Conservation (phyloP, 1,140 invertebrate species). For the Chrysomallon squamiferum region DNA sequence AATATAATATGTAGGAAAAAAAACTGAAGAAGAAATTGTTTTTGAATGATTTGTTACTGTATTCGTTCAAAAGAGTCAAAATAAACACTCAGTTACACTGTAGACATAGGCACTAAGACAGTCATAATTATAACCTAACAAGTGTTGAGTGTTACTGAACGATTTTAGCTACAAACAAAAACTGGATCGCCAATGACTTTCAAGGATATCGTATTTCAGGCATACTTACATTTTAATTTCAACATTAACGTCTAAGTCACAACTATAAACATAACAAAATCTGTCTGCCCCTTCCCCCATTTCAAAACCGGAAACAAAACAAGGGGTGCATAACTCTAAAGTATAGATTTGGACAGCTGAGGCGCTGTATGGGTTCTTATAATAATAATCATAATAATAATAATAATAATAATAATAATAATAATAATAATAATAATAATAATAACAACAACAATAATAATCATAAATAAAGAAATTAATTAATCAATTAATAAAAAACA, state of each 20-base stretch:
- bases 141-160: no score
- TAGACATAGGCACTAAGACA: no score
- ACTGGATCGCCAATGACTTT: no score
- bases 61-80: not conserved
- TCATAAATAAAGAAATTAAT: not conserved
- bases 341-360: no score
- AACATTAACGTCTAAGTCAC: constrained; percentile 82
- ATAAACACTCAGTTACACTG: no score
- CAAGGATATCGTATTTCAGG: constrained; percentile 2
- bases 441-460: not conserved
- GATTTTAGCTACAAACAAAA: no score
- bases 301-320: not conserved
- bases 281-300: constrained; percentile 34
- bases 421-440: not conserved
- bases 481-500: not conserved
- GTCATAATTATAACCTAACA: no score
- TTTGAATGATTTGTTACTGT: not conserved
- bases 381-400: not conserved
- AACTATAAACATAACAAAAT: constrained; percentile 81
- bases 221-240: constrained; percentile 90
- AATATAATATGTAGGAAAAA: not conserved
- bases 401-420: not conserved
- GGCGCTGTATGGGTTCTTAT: no score
- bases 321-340: not conserved
- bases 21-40: not conserved